Evolutionary conservation across 1,140 invertebrate genomes (phyloP).

Genomic region (Reticulitermes speratus): DNA sequence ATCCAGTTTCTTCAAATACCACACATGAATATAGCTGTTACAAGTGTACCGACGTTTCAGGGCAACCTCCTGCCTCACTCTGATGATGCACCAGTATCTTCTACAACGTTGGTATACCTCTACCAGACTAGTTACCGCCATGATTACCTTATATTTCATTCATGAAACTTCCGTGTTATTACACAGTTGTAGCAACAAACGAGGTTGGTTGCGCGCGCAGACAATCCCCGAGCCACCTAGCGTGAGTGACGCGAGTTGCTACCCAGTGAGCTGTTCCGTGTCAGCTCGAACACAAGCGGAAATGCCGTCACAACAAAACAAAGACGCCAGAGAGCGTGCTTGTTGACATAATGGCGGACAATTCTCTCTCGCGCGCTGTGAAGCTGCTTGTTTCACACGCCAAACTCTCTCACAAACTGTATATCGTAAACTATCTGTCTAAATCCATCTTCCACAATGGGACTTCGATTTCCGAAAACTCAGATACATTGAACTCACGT

Average conservation of each 20-base stretch:
- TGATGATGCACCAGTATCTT: too few relatives aligned
- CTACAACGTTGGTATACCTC: too few relatives aligned
- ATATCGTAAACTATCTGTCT: background rate
- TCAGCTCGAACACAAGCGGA: background rate
- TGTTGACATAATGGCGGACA: constrained; percentile 4
- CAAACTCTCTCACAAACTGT: background rate
- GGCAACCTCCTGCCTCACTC: too few relatives aligned
- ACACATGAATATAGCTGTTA: too few relatives aligned
- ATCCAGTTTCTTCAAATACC: too few relatives aligned
- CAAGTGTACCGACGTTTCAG: too few relatives aligned
- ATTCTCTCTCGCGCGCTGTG: background rate
- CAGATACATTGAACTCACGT: background rate
- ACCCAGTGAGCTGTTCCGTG: background rate
- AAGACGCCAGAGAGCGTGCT: background rate
- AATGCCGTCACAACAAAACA: constrained; percentile 1
- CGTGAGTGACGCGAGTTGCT: background rate
- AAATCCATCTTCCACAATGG: background rate
- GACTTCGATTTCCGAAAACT: background rate
- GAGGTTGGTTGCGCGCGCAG: background rate
- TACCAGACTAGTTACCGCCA: too few relatives aligned
- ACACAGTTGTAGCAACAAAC: background rate
- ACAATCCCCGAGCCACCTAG: background rate
- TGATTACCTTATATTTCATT: too few relatives aligned
- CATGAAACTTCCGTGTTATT: too few relatives aligned
- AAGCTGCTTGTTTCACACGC: background rate